phyloP scores from a whole-genome alignment of 2,113 vertebrate genomes.

The Tylochromis polylepis region DNA sequence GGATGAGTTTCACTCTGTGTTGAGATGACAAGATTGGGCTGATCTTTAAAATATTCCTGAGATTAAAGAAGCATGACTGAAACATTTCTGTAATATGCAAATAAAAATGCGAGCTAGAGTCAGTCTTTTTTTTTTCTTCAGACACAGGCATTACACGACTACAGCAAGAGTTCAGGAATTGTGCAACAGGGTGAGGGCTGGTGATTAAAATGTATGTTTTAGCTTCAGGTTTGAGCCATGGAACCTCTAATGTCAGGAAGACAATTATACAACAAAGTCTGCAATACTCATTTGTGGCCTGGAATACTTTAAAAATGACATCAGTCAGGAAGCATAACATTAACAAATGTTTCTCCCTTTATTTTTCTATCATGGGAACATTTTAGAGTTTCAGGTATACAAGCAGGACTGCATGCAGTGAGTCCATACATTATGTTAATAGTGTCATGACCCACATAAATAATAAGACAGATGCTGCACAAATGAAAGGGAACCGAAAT shows the following conservation, averaged over 20 bases:
- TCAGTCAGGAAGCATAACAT: neutral
- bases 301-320: constrained; percentile 10
- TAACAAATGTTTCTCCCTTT: neutral
- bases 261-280: constrained; percentile 19
- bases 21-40: constrained; percentile 1
- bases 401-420: neutral
- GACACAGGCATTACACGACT: neutral
- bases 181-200: neutral
- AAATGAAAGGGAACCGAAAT: neutral
- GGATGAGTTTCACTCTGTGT: neutral
- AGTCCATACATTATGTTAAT: neutral
- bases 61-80: constrained; percentile 8
- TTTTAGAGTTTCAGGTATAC: neutral
- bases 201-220: constrained; percentile 1
- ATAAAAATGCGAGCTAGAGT: neutral
- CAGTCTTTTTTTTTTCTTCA: neutral
- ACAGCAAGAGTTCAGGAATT: neutral
- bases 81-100: neutral
- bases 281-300: constrained; percentile 15
- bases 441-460: neutral
- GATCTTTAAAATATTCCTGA: neutral
- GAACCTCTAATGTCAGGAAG: neutral
- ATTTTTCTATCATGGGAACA: neutral
- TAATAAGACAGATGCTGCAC: neutral
- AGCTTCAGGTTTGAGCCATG: neutral